phyloP scores from a whole-genome alignment of 2,113 vertebrate genomes.

The Gambusia affinis region DNA sequence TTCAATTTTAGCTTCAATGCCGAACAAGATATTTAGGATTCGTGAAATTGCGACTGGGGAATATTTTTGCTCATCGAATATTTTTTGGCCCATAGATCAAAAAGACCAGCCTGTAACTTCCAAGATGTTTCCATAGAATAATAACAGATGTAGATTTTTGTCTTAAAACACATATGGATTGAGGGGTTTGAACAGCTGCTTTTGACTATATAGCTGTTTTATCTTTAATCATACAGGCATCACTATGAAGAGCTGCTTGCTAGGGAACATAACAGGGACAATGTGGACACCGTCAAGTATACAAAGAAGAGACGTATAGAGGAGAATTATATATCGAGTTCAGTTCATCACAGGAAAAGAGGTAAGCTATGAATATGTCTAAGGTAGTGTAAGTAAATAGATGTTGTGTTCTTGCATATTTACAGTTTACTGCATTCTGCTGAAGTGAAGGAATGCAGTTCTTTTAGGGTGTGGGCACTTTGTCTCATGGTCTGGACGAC shows the following conservation, averaged over 20 bases:
- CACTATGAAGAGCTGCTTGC: conserved; percentile 57
- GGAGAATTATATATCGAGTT: conserved; percentile 27
- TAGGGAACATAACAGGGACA: conserved; percentile 51
- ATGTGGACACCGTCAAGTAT: conserved; percentile 73
- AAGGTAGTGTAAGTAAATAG: not conserved
- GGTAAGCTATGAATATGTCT: conserved; percentile 41
- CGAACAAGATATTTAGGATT: too few relatives aligned
- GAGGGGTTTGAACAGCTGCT: not conserved
- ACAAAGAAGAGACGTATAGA: conserved; percentile 74
- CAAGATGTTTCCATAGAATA: too few relatives aligned
- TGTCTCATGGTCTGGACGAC: not conserved
- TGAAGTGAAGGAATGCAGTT: not conserved
- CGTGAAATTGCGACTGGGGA: too few relatives aligned
- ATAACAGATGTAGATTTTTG: too few relatives aligned
- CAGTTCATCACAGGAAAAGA: conserved; percentile 39
- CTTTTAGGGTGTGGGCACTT: not conserved
- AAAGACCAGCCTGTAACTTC: too few relatives aligned
- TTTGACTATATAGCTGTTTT: not conserved
- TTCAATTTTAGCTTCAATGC: too few relatives aligned
- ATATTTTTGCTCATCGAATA: too few relatives aligned
- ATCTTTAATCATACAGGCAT: conserved; percentile 59
- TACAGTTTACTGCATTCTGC: not conserved
- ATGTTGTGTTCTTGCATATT: not conserved
- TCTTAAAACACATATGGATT: not conserved
- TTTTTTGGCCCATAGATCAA: too few relatives aligned